Percentiles rank a stretch among this genome's conserved stretches.
phyloP scores from a whole-genome alignment of 2,888 invertebrate species.

The Dolichopus griseipennis region DNA sequence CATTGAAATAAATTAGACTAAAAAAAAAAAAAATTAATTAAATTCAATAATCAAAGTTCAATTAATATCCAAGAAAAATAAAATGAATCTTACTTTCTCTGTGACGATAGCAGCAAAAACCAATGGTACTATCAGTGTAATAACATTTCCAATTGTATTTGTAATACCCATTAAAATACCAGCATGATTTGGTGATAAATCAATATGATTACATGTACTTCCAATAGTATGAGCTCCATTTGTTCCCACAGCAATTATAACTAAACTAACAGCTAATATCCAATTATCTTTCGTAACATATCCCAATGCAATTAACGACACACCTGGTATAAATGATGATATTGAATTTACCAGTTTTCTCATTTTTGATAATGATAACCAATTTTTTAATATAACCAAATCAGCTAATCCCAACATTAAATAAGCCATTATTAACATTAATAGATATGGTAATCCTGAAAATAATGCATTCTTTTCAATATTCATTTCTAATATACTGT shows the following conservation, averaged over 20 bases:
- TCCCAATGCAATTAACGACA: conserved; percentile 46
- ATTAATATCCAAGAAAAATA: not conserved
- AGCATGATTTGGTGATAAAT: conserved; percentile 56
- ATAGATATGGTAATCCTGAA: conserved; percentile 48
- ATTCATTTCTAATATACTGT: conserved; percentile 51
- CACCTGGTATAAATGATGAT: conserved; percentile 46
- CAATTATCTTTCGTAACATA: conserved; percentile 42
- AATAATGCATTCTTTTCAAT: conserved; percentile 47
- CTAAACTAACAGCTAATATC: conserved; percentile 43
- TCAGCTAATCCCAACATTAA: conserved; percentile 21
- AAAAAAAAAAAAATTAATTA: conserved; percentile 14
- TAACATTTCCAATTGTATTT: conserved; percentile 51
- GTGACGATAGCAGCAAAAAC: conserved; percentile 46
- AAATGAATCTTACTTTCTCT: conserved; percentile 30
- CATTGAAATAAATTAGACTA: conserved; percentile 54
- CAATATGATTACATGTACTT: conserved; percentile 48
- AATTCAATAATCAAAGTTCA: not conserved
- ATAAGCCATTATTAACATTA: conserved; percentile 27
- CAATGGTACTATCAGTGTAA: conserved; percentile 51
- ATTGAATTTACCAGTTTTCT: conserved; percentile 34
- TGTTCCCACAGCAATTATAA: conserved; percentile 47
- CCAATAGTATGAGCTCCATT: conserved; percentile 43
- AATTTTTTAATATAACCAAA: not conserved
- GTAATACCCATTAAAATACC: conserved; percentile 56
- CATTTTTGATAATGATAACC: conserved; percentile 33